These are phyloP conservation scores for Villa cingulata DNA, from an alignment of 2,888 invertebrate species.

Conservation along the genomic window DNA sequence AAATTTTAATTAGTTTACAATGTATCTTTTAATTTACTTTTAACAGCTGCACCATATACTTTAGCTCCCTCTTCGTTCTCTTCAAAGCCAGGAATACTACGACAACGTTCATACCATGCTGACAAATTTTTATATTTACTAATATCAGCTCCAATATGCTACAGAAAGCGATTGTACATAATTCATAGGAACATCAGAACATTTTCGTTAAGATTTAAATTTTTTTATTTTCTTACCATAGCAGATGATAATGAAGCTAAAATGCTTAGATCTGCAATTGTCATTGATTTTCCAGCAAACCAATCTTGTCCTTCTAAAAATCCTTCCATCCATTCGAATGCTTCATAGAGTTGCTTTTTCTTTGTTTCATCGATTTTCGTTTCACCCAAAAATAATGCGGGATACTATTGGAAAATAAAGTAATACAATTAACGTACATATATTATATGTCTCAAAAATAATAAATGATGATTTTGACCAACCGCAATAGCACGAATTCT, in stretches of 20 bases:
- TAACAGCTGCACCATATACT: conserved; percentile 43
- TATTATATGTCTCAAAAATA: too few relatives aligned
- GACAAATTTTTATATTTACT: conserved; percentile 12
- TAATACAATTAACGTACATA: too few relatives aligned
- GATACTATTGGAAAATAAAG: conserved; percentile 40
- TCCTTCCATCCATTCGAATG: conserved; percentile 37
- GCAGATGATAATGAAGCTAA: conserved; percentile 34
- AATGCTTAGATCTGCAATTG: conserved; percentile 36
- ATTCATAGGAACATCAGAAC: too few relatives aligned
- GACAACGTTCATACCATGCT: conserved; percentile 45
- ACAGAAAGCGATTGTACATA: not conserved
- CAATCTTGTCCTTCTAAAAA: conserved; percentile 29
- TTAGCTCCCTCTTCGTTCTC: conserved; percentile 48
- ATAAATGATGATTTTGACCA: too few relatives aligned
- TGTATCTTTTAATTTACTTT: conserved; percentile 36
- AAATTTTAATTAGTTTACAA: conserved; percentile 5
- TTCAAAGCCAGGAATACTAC: conserved; percentile 41
- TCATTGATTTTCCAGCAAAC: conserved; percentile 34
- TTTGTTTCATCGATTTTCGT: conserved; percentile 41
- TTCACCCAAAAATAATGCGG: conserved; percentile 44
- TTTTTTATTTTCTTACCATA: conserved; percentile 20
- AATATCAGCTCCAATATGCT: conserved; percentile 15
- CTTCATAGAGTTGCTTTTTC: conserved; percentile 42
- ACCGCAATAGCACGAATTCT: conserved; percentile 47
- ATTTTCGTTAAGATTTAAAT: too few relatives aligned